Evolutionary conservation across 2,113 vertebrate genomes (phyloP), one percentile per base, ranked within the genome.

Genomic region (Natator depressus): DNA sequence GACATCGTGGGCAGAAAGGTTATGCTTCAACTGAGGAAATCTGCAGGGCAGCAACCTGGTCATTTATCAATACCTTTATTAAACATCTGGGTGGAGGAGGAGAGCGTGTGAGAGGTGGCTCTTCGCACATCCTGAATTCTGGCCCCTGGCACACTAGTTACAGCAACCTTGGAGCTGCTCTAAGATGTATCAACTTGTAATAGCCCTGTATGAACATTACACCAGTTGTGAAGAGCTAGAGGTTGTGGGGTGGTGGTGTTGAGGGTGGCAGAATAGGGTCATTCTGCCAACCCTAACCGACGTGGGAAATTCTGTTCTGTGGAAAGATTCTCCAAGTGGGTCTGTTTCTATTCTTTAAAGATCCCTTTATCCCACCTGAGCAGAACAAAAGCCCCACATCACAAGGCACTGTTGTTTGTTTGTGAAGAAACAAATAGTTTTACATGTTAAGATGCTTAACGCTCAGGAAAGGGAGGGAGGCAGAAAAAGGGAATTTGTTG

Each of bases 281-380:
- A 22, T 76, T 90, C 14, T 90, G 51, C 65, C 69, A 82, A n/a
- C 9, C 12, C 2, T 2, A 59, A 59, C 11, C 57, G 22, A 7
- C 35, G 84, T 46, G 31, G 35, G 55, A 25, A 80, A 11, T 17
- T 46, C 3, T 90, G 2, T 87, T 76, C 25, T 78, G 46, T 91
- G 31, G 76, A 85, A 65, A 25, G 29, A 8, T 24, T 75, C 20
- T 42, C 38, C 38, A 12, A 12, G 5, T 75, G 0, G 0, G 1
- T 0, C 1, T 10, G n/a, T 80, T 27, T 84, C 50, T 89, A 0
- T 27, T 29, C 12, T 59, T 29, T 55, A 25, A 55, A 55, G 54
- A 55, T 59, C 10, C 27, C 27, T 13, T 29, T 13, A 59, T 59
- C 57, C 27, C 57, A 25, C 57, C 11, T 6, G 25, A 62, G 12